Base-by-base conservation (phyloP, 1,140 invertebrate species). In the Drosophila eugracilis region DNA sequence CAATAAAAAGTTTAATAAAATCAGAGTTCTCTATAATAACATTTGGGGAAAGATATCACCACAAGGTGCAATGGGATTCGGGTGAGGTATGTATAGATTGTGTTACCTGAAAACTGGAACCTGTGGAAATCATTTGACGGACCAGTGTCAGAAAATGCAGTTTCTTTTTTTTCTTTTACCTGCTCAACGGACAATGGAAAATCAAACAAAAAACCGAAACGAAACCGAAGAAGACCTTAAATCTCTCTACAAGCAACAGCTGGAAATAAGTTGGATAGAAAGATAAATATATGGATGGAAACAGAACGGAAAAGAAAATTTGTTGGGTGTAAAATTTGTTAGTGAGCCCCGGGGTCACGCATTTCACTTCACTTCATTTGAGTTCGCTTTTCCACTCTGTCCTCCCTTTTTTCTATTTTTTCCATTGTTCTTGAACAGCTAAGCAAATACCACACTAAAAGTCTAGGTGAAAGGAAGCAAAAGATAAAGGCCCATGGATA, bases 301-400 rank as follows among this genome's bases (percentile, higher is more conserved):
- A 37, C 57, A 39, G 73, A 76, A 78, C 79, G 80, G 53, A 84
- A 80, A 80, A 76, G 60, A 84, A 83, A 85, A 73, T 60, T 60
- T 26, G 26, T 21, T 75, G 73, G 78, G 78, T 83, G 75, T 78
- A 67, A 78, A 78, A 84, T 84, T 83, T 78, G 62, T 81, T 53
- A 14, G 34, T 42, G 47, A 55, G 60, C 41, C 54, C 34, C 42
- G 70, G 80, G 79, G 71, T 84, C 72, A 79, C 76, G 76, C 80
- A 84, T 79, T 76, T 65, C 28, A 41, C 19, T 44, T 44, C 41
- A 42, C 3, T 42, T 24, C n/a, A 39, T 17, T 19, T 44, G 14
- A 22, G 42, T 45, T 45, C 58, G 32, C 15, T 47, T 62, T 44
- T 45, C 21, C 49, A 49, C 37, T 70, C 45, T n/a, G 19, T 48